These are phyloP conservation scores for Coelinius sp. DNA, from an alignment of 2,888 invertebrate genomes.

Conservation along the genomic window DNA sequence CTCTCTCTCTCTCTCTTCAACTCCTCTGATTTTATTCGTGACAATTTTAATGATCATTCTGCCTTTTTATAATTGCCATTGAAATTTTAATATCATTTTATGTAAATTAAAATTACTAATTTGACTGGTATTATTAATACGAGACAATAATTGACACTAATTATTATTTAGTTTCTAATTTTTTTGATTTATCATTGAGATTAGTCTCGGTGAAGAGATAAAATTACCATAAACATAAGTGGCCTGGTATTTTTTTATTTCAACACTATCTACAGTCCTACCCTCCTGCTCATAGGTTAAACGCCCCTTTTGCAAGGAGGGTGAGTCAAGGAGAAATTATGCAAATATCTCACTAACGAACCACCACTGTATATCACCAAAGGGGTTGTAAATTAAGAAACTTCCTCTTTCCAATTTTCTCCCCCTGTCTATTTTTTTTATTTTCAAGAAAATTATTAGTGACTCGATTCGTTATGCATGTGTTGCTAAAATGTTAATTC, in stretches of 20 bases:
- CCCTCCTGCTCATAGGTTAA: conserved; percentile 53
- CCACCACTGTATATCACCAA: conserved; percentile 34
- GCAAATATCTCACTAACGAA: conserved; percentile 63
- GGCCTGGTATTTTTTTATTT: conserved; percentile 58
- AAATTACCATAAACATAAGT: conserved; percentile 66
- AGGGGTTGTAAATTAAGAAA: conserved; percentile 37
- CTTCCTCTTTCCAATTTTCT: conserved; percentile 17
- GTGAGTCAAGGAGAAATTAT: conserved; percentile 54
- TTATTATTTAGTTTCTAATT: conserved; percentile 45
- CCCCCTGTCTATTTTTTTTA: conserved; percentile 14
- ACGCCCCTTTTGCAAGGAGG: conserved; percentile 48
- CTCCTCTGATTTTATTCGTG: conserved; percentile 2
- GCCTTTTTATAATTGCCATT: background rate
- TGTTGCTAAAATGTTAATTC: background rate
- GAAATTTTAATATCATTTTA: conserved; percentile 11
- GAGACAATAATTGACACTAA: conserved; percentile 32
- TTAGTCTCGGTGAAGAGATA: conserved; percentile 62
- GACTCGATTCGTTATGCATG: conserved; percentile 5
- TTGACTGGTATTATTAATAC: conserved; percentile 1
- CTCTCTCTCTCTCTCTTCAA: background rate
- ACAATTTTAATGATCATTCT: background rate
- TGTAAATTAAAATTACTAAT: conserved; percentile 13
- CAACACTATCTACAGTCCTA: conserved; percentile 36
- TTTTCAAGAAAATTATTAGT: conserved; percentile 2
- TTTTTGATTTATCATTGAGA: conserved; percentile 57